A percentile compares a stretch with the other conserved stretches of the same genome.
These are phyloP conservation scores for Drosophila gaucha DNA, from an alignment of 2,888 invertebrate genomes.

Conservation along the genomic window DNA sequence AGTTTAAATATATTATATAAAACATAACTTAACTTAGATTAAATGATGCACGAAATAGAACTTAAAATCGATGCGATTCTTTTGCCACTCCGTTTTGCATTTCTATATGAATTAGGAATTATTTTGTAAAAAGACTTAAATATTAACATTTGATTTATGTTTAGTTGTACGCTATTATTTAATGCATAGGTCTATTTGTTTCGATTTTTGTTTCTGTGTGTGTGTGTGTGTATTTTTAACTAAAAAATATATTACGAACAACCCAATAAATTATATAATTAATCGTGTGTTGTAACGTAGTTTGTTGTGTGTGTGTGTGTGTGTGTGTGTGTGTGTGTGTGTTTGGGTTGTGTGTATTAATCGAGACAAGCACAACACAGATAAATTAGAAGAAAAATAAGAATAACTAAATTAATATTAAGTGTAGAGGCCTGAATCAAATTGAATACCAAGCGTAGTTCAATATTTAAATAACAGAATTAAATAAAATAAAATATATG, in stretches of 20 bases:
- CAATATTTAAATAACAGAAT: slow-evolving; percentile 11
- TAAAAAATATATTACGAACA: slow-evolving; percentile 30
- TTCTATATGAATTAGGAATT: slow-evolving; percentile 47
- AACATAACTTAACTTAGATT: slow-evolving; percentile 30
- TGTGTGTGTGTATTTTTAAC: slow-evolving; percentile 18
- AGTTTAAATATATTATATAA: neutral
- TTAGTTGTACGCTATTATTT: slow-evolving; percentile 51
- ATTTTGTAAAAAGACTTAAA: slow-evolving; percentile 46
- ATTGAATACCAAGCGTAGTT: slow-evolving; percentile 16
- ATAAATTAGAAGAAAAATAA: slow-evolving; percentile 2
- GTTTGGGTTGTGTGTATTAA: slow-evolving; percentile 20
- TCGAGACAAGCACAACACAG: slow-evolving; percentile 34
- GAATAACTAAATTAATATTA: slow-evolving; percentile 24
- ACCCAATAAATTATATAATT: slow-evolving; percentile 33
- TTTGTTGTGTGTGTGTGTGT: slow-evolving; percentile 18
- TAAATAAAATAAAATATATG: slow-evolving; percentile 1
- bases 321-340: neutral
- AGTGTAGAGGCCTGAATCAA: slow-evolving; percentile 35
- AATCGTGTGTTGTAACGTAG: slow-evolving; percentile 26
- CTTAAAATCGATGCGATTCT: slow-evolving; percentile 50
- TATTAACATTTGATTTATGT: slow-evolving; percentile 61
- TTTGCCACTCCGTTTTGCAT: slow-evolving; percentile 3
- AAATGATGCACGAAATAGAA: slow-evolving; percentile 37
- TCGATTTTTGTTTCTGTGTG: slow-evolving; percentile 25
- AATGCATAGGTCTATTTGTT: slow-evolving; percentile 48